Conservation (phyloP, 2,113 vertebrate species). For the Poecilia latipinna region DNA sequence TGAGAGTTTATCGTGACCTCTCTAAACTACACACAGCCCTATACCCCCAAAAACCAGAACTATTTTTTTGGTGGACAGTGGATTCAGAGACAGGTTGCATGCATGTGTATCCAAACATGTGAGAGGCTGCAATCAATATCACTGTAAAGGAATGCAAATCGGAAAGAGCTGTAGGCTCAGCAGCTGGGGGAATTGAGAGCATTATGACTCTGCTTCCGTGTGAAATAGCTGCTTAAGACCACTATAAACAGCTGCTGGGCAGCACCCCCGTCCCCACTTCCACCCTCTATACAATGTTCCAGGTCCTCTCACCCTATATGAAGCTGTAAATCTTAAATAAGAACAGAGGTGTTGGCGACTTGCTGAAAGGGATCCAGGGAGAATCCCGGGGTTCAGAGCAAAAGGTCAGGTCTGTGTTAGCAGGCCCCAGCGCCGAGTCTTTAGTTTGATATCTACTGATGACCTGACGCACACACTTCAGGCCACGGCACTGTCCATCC, state of each 20-base stretch:
- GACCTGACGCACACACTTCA: slow-evolving; percentile 61
- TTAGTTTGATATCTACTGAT: slow-evolving; percentile 56
- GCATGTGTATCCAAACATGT: slow-evolving; percentile 28
- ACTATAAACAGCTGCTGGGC: slow-evolving; percentile 83
- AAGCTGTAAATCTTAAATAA: slow-evolving; percentile 81
- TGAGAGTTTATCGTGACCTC: slow-evolving; percentile 3
- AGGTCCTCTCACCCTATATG: slow-evolving; percentile 41
- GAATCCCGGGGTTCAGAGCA: slow-evolving; percentile 72
- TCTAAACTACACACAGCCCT: slow-evolving; percentile 6
- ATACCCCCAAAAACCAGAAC: slow-evolving; percentile 21
- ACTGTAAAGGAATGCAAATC: slow-evolving; percentile 61
- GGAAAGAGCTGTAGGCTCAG: slow-evolving; percentile 62
- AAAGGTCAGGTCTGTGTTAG: slow-evolving; percentile 76
- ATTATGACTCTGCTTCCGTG: slow-evolving; percentile 77
- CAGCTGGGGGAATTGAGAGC: slow-evolving; percentile 77
- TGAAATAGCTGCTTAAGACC: slow-evolving; percentile 83
- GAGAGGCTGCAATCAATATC: slow-evolving; percentile 47
- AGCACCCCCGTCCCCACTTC: slow-evolving; percentile 43
- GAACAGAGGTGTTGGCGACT: slow-evolving; percentile 74
- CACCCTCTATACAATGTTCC: slow-evolving; percentile 6
- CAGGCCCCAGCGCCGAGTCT: slow-evolving; percentile 55
- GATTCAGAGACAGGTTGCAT: slow-evolving; percentile 13
- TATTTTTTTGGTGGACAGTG: not conserved
- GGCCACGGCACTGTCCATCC: slow-evolving; percentile 36
- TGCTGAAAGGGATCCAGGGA: slow-evolving; percentile 79